These are phyloP conservation scores for Pteropus rufus DNA, from an alignment of 2,797 vertebrate genomes.

Conservation along the genomic window DNA sequence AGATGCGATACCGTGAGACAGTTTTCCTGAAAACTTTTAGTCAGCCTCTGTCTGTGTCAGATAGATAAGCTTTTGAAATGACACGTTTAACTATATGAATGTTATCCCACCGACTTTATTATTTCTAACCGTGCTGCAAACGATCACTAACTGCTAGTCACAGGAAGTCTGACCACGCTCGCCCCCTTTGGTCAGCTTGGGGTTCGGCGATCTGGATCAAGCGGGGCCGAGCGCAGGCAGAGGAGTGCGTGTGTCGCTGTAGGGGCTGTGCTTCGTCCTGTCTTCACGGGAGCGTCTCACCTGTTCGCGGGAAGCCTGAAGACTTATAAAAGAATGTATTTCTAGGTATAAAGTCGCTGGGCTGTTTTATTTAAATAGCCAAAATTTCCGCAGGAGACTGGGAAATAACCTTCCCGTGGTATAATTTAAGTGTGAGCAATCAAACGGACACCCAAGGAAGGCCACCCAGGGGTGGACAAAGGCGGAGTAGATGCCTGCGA, in stretches of 20 bases:
- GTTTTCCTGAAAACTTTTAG: background rate
- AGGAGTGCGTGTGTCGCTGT: accelerated
- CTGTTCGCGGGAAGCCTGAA: background rate
- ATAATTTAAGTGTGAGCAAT: background rate
- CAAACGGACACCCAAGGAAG: background rate
- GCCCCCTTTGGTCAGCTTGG: accelerated
- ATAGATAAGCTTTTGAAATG: background rate
- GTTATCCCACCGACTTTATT: background rate
- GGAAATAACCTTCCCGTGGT: background rate
- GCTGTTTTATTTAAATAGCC: background rate
- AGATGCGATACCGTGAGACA: background rate
- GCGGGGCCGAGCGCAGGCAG: background rate
- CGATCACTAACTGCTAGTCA: background rate
- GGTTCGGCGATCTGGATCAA: background rate
- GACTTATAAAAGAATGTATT: background rate
- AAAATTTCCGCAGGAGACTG: background rate
- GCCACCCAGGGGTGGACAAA: background rate
- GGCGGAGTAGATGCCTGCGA: accelerated
- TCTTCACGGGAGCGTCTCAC: accelerated
- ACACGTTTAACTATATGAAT: background rate
- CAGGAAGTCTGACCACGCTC: background rate
- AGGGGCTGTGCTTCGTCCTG: no score
- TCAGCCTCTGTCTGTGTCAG: no score
- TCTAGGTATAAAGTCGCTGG: background rate
- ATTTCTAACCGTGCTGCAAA: background rate